These are phyloP conservation scores for Coptodon rendalli DNA, from an alignment of 2,113 vertebrate genomes.

Conservation along the genomic window DNA sequence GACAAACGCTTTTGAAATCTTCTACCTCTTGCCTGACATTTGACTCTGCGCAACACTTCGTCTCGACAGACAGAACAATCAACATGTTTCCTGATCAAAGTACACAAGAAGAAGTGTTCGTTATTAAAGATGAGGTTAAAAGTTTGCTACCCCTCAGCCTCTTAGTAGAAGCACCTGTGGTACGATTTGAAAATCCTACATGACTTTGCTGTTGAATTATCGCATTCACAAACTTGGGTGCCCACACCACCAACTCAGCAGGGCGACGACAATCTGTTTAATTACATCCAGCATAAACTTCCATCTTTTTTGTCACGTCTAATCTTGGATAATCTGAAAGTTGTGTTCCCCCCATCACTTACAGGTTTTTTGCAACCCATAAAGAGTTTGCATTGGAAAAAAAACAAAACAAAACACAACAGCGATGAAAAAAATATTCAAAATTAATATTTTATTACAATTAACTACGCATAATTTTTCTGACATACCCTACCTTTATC, in stretches of 20 bases:
- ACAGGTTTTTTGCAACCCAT: accelerated
- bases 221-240: not conserved
- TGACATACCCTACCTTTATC: not conserved
- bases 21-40: not conserved
- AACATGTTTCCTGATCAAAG: not conserved
- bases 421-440: accelerated
- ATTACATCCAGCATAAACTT: not conserved
- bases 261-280: not conserved
- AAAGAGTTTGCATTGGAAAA: accelerated
- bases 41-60: accelerated
- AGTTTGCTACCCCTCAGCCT: not conserved
- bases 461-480: not conserved
- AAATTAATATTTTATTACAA: not conserved
- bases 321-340: not conserved
- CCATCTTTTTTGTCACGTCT: not conserved
- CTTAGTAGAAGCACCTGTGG: not conserved
- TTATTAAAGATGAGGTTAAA: accelerated
- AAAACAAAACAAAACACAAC: not conserved
- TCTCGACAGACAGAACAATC: not conserved
- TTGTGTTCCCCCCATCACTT: not conserved
- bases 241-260: not conserved
- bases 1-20: not conserved
- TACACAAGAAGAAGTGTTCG: accelerated
- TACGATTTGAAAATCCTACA: not conserved
- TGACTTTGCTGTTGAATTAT: not conserved